Base-by-base conservation (phyloP, 2,797 vertebrate genomes). In the Ctenochaetus hawaiiensis region DNA sequence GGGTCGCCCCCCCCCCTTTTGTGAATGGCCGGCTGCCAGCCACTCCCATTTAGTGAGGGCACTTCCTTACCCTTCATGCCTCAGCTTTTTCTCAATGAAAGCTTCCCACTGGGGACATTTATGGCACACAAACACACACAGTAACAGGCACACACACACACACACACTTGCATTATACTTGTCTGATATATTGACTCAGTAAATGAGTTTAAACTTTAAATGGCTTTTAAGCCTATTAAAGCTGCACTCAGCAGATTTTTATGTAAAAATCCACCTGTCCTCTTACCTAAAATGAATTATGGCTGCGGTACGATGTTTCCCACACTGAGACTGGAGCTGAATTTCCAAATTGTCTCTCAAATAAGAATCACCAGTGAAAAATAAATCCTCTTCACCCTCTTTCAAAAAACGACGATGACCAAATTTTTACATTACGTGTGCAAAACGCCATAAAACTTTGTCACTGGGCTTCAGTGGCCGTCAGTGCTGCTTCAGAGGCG, bases 21-120 rank as follows among this genome's bases (percentile, higher is more conserved):
- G 78, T 73, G 89, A 91, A 79, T 93, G 93, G 92, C 90, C 2
- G 54, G 22, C 78, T 78, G 91, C 92, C 93, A 94, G 80, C 66
- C 69, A 77, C 71, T 84, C 83, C 82, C 63, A 3, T 79, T 87
- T 78, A 80, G 81, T 5, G 62, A 77, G 68, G 85, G 49, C 83
- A 16, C 69, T 54, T 54, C 83, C 82, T 83, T 70, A 80, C 75
- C 77, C 79, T 87, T 84, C 82, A 72, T 59, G 82, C 78, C 74
- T 78, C 85, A 77, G 89, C 86, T 93, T 93, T 92, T 93, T 85
- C 87, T 94, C 91, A 94, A 94, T 93, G 93, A 93, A 93, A 82
- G 77, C 54, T 77, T 89, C 81, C 68, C 75, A 57, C 77, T 37
- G 45, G 65, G 72, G 81, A 87, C 79, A 34, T 87, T 86, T 75